Evolutionary conservation across 2,113 vertebrate genomes (phyloP).

Genomic region (Triplophysa rosa): DNA sequence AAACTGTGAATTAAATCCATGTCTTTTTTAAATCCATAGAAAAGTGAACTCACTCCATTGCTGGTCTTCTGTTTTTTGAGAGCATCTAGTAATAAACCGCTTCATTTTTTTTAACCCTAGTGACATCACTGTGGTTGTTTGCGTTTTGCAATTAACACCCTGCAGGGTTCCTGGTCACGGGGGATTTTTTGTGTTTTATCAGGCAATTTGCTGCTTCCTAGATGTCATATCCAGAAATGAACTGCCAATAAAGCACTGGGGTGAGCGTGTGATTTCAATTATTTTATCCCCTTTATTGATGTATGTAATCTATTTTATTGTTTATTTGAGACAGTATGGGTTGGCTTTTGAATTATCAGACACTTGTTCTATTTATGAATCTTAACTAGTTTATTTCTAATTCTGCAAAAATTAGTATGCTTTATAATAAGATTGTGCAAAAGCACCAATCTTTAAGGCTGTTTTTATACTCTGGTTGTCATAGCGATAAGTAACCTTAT

Average conservation of each 20-base stretch:
- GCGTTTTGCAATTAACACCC: slow-evolving; percentile 74
- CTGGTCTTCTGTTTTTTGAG: slow-evolving; percentile 13
- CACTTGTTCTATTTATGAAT: neutral
- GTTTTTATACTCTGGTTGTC: neutral
- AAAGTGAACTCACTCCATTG: neutral
- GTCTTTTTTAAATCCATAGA: neutral
- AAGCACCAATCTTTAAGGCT: neutral
- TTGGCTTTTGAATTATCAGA: neutral
- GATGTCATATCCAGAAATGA: slow-evolving; percentile 49
- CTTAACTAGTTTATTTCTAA: neutral
- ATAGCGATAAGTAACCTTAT: neutral
- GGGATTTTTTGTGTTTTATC: slow-evolving; percentile 61
- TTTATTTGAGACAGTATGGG: slow-evolving; percentile 19
- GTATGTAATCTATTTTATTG: too few relatives aligned
- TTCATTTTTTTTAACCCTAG: slow-evolving; percentile 25
- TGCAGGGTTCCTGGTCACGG: slow-evolving; percentile 59
- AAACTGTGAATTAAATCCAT: neutral
- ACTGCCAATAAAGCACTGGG: slow-evolving; percentile 9
- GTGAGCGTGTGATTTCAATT: neutral
- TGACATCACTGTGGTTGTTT: slow-evolving; percentile 55
- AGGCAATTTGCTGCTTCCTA: slow-evolving; percentile 65
- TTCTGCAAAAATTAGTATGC: neutral
- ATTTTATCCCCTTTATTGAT: neutral
- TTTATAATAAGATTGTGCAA: neutral
- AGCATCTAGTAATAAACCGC: neutral